A percentile compares a stretch with the other conserved stretches of the same genome.
Evolutionary conservation across 2,888 invertebrate species (phyloP).

Genomic region (Amphipoea lucens): DNA sequence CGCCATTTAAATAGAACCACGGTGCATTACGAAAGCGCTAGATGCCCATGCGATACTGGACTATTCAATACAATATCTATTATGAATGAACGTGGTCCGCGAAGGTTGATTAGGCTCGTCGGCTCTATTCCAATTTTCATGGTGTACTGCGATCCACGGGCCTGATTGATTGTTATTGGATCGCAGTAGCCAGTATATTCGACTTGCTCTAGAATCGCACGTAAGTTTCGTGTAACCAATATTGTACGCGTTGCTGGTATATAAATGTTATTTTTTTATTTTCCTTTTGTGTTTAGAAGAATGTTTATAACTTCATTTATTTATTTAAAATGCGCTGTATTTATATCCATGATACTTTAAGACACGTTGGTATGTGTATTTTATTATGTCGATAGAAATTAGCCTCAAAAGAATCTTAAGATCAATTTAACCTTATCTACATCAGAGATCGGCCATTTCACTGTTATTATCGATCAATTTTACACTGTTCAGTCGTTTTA

Average conservation of each 20-base stretch:
- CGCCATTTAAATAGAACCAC: constrained; percentile 77
- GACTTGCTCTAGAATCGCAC: constrained; percentile 51
- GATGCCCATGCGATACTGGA: constrained; percentile 79
- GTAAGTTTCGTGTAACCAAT: constrained; percentile 33
- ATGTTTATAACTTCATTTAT: not conserved
- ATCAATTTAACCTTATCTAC: constrained; percentile 54
- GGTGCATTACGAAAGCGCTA: constrained; percentile 77
- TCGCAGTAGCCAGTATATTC: constrained; percentile 49
- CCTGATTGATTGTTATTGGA: constrained; percentile 85
- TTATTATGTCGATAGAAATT: constrained; percentile 50
- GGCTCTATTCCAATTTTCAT: constrained; percentile 86
- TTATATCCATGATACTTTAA: not conserved
- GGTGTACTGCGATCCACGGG: constrained; percentile 77
- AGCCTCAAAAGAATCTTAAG: constrained; percentile 39
- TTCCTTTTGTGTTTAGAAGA: not conserved
- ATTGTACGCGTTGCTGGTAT: constrained; percentile 5
- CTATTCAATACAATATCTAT: constrained; percentile 86
- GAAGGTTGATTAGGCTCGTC: constrained; percentile 82
- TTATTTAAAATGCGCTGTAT: not conserved
- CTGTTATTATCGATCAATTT: constrained; percentile 63
- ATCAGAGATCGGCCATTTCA: constrained; percentile 59
- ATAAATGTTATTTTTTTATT: not conserved
- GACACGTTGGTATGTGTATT: constrained; percentile 5
- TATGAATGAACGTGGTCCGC: constrained; percentile 80
- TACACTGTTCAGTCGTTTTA: constrained; percentile 64